Evolutionary conservation across 2,888 invertebrate genomes (phyloP).

Genomic region (Kuschelorhynchus macadamiae): DNA sequence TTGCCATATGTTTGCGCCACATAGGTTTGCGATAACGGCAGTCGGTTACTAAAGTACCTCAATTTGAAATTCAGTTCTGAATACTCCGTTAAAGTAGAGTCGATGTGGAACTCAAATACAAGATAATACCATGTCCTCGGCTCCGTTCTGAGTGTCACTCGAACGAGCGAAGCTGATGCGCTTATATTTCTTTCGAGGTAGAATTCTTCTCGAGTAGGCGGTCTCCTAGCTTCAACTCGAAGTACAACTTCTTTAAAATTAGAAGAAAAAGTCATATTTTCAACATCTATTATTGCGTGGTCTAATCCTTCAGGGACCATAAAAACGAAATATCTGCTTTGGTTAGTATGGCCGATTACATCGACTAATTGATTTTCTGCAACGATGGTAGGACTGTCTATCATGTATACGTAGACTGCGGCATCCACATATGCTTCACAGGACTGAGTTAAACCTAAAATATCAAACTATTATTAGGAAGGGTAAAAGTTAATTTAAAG

Average conservation of each 20-base stretch:
- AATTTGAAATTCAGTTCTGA: constrained; percentile 42
- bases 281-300: constrained; percentile 58
- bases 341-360: constrained; percentile 48
- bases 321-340: constrained; percentile 62
- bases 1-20: constrained; percentile 25
- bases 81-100: background rate
- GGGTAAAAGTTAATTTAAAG: too few relatives aligned
- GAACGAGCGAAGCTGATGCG: constrained; percentile 32
- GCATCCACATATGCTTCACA: constrained; percentile 68
- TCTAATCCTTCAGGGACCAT: constrained; percentile 60
- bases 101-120: constrained; percentile 58
- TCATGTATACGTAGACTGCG: constrained; percentile 55
- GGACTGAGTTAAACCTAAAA: constrained; percentile 76
- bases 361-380: constrained; percentile 54
- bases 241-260: constrained; percentile 67
- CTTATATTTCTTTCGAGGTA: constrained; percentile 47
- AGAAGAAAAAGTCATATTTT: constrained; percentile 56
- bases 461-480: background rate
- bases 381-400: constrained; percentile 55
- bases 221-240: constrained; percentile 60
- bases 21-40: constrained; percentile 18
- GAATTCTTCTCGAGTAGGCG: constrained; percentile 66
- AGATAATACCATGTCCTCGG: constrained; percentile 76
- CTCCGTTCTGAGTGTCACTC: constrained; percentile 70
- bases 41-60: constrained; percentile 44